Percentiles rank a stretch among this genome's conserved stretches.
Evolutionary conservation across 1,140 invertebrate species (phyloP).

Genomic region (Aphis gossypii): DNA sequence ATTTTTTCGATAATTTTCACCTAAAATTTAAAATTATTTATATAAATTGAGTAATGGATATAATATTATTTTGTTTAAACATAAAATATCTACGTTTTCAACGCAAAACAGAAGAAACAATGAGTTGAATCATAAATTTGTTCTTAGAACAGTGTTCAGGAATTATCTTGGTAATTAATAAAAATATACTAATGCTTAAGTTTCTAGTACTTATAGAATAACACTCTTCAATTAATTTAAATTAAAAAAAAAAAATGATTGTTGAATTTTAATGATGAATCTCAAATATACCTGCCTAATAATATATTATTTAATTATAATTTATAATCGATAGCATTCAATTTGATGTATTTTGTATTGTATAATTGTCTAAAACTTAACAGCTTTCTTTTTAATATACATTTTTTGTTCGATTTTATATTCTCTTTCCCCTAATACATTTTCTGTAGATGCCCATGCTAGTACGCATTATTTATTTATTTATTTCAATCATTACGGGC

Average conservation of each 20-base stretch:
- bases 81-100: neutral
- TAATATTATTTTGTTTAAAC: neutral
- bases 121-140: neutral
- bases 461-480: too few species aligned
- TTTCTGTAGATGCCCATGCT: too few species aligned
- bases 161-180: neutral
- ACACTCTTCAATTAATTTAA: neutral
- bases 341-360: too few species aligned
- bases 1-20: neutral
- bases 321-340: too few species aligned
- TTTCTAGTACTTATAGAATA: neutral
- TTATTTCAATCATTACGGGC: too few species aligned
- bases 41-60: neutral
- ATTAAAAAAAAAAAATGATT: neutral
- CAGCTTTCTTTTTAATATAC: too few species aligned
- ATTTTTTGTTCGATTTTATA: too few species aligned
- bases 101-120: neutral
- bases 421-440: too few species aligned
- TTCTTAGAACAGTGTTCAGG: neutral
- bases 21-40: neutral
- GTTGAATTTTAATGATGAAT: too few species aligned
- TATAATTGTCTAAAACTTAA: too few species aligned
- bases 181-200: neutral
- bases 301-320: too few species aligned
- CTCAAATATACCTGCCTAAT: too few species aligned